These are phyloP conservation scores for Brachionus calyciflorus DNA, from an alignment of 1,140 invertebrate genomes.

Conservation along the genomic window DNA sequence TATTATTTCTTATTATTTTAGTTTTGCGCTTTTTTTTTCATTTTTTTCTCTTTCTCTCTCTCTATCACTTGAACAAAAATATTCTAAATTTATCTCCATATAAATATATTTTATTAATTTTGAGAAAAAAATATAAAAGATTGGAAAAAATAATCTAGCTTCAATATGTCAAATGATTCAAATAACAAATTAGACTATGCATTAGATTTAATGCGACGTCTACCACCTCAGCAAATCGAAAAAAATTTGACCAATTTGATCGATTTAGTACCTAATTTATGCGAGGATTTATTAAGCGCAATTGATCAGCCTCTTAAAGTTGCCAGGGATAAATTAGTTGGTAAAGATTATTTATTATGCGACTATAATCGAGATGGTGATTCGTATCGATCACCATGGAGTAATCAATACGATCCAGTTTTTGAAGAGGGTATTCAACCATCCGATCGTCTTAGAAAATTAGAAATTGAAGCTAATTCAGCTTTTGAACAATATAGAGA, in stretches of 20 bases:
- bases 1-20: background rate
- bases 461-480: conserved; percentile 95
- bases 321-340: conserved; percentile 79
- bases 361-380: conserved; percentile 99
- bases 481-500: conserved; percentile 98
- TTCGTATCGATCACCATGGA: conserved; percentile 99
- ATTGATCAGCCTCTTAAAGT: conserved; percentile 98
- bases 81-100: too few relatives aligned
- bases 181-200: conserved; percentile 63
- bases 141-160: too few relatives aligned
- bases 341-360: conserved; percentile 95
- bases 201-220: conserved; percentile 91
- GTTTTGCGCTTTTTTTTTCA: conserved; percentile 24
- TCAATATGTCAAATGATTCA: conserved; percentile 42
- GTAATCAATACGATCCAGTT: conserved; percentile 94
- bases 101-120: too few relatives aligned
- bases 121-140: too few relatives aligned
- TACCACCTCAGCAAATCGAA: conserved; percentile 95
- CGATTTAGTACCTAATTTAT: conserved; percentile 75
- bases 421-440: conserved; percentile 97
- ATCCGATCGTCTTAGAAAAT: conserved; percentile 85
- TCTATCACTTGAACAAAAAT: background rate
- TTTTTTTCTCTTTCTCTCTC: background rate
- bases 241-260: conserved; percentile 45
- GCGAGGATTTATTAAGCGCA: conserved; percentile 92